Evolutionary conservation across 2,113 vertebrate genomes (phyloP).

Genomic region (Cyprinus carpio): DNA sequence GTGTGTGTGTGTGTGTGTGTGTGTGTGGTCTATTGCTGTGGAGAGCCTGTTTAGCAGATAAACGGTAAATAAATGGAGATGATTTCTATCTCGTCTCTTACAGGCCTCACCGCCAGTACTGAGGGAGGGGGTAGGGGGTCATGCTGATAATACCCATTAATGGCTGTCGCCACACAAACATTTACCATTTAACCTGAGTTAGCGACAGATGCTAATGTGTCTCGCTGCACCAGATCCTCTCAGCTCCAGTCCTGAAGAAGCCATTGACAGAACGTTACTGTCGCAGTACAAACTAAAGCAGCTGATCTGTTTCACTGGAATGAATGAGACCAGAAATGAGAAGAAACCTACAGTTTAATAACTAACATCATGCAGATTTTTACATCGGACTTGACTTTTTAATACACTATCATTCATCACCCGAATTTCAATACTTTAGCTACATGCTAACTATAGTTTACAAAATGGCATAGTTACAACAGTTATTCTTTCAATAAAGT

Average conservation of each 20-base stretch:
- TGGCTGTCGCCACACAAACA: conserved; percentile 60
- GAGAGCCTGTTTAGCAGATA: conserved; percentile 48
- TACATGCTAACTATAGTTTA: no score
- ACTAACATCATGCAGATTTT: no score
- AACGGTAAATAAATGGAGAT: conserved; percentile 55
- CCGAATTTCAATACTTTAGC: no score
- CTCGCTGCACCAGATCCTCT: conserved; percentile 58
- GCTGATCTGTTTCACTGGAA: neutral
- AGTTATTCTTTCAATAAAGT: no score
- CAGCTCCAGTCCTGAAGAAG: neutral
- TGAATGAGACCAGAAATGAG: neutral
- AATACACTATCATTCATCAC: no score
- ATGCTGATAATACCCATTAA: conserved; percentile 68
- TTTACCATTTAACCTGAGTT: conserved; percentile 45
- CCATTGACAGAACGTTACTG: neutral
- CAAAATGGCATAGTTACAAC: no score
- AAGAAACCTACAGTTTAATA: neutral
- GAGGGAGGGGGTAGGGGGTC: conserved; percentile 51
- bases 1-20: neutral
- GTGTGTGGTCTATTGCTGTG: conserved; percentile 47
- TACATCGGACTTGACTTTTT: no score
- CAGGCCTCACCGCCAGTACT: conserved; percentile 44
- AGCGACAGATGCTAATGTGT: conserved; percentile 57
- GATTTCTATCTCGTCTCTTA: conserved; percentile 54
- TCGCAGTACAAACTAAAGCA: neutral